Conservation (phyloP, 2,797 vertebrate species). For the Amblyraja radiata region DNA sequence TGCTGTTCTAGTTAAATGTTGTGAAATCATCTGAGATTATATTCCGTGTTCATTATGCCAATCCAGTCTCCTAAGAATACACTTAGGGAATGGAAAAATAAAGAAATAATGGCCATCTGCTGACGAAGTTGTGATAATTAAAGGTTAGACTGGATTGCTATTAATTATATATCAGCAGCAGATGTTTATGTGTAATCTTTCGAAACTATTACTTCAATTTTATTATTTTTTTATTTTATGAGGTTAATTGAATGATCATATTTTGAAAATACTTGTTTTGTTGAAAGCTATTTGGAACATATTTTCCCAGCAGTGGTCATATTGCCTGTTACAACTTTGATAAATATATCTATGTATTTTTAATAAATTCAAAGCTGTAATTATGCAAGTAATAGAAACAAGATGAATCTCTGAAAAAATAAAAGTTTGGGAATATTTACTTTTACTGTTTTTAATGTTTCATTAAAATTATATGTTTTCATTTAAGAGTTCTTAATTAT, state of each 20-base stretch:
- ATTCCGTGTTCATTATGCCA: not conserved
- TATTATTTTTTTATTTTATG: not conserved
- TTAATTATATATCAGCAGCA: not conserved
- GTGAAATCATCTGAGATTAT: slow-evolving; percentile 23
- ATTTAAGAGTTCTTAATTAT: no score
- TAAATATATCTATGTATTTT: not conserved
- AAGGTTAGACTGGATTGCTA: not conserved
- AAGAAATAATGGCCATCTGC: not conserved
- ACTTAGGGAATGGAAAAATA: not conserved
- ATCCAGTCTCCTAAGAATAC: not conserved
- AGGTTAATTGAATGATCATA: not conserved
- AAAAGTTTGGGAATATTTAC: no score
- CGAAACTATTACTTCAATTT: not conserved
- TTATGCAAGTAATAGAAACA: not conserved
- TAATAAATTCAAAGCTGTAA: not conserved
- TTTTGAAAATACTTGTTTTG: not conserved
- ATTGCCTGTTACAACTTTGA: not conserved
- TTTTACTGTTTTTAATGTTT: no score
- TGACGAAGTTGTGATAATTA: not conserved
- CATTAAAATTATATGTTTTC: no score
- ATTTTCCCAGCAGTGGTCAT: not conserved
- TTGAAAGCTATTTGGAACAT: not conserved
- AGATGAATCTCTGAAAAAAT: no score
- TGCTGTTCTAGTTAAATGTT: not conserved
- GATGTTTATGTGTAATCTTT: not conserved